phyloP scores from a whole-genome alignment of 92 coral and sea anemone genomes.

The Parazoanthus darwini region DNA sequence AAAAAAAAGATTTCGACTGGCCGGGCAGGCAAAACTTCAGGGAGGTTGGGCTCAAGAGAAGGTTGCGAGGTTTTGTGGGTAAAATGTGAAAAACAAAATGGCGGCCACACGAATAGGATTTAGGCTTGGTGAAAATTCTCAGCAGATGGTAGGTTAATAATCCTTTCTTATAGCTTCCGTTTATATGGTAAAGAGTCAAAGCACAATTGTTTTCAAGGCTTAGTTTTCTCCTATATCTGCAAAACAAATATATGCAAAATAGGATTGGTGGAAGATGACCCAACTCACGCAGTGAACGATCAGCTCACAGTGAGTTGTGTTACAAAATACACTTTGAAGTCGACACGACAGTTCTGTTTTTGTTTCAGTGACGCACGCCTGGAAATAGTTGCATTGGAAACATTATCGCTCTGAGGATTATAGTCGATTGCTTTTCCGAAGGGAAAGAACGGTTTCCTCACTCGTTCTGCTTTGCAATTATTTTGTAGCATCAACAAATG shows the following conservation, averaged over 20 bases:
- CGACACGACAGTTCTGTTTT: neutral
- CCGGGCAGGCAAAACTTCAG: neutral
- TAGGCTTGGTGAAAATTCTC: slow-evolving; percentile 8
- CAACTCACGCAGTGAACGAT: neutral
- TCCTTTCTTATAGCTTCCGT: neutral
- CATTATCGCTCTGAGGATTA: too few species aligned
- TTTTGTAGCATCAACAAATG: neutral
- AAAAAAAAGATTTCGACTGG: neutral
- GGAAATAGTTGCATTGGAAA: neutral
- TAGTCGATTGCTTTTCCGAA: too few species aligned
- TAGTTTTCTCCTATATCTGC: neutral
- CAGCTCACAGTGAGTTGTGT: neutral
- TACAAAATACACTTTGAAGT: neutral
- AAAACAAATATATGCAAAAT: neutral
- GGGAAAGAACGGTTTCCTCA: too few species aligned
- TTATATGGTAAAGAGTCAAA: neutral
- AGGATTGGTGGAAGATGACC: neutral
- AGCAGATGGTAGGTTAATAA: slow-evolving; percentile 26
- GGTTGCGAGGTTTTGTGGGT: neutral
- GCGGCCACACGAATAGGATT: slow-evolving; percentile 23
- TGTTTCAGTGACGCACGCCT: neutral
- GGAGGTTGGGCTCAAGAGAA: slow-evolving; percentile 2
- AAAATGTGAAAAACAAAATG: slow-evolving; percentile 17
- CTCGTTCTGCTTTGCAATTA: too few species aligned
- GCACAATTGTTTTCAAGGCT: neutral